These are phyloP conservation scores for Cheilosia grossa DNA, from an alignment of 2,888 invertebrate species.

Conservation along the genomic window DNA sequence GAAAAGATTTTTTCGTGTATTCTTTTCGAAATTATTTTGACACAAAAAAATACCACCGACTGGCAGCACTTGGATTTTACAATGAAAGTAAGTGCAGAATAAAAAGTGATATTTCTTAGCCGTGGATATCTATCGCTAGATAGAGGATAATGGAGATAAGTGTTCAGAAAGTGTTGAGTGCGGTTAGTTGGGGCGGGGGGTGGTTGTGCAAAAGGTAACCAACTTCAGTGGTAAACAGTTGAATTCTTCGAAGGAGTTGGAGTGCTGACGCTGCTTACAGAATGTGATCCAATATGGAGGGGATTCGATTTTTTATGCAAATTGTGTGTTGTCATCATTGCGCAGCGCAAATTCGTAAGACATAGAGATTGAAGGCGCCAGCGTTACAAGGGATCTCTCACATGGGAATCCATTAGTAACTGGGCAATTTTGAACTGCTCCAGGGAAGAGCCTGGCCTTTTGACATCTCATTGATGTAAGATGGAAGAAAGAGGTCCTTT, in stretches of 20 bases:
- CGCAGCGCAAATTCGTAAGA: too few species aligned
- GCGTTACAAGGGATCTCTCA: too few species aligned
- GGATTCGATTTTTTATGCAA: too few species aligned
- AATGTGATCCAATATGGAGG: too few species aligned
- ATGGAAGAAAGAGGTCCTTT: too few species aligned
- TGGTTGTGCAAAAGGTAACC: background rate
- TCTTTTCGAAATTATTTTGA: background rate
- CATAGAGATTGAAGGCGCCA: too few species aligned
- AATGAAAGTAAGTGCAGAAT: constrained; percentile 44
- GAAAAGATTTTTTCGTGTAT: background rate
- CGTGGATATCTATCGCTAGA: constrained; percentile 20
- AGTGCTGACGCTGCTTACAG: background rate
- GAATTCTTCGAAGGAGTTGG: background rate
- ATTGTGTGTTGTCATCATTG: too few species aligned
- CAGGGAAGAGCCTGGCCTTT: too few species aligned
- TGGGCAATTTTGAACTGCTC: too few species aligned
- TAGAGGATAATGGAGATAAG: constrained; percentile 33
- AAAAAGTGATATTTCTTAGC: background rate
- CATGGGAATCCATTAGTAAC: too few species aligned
- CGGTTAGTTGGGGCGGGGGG: background rate
- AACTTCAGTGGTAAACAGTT: background rate
- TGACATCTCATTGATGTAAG: too few species aligned
- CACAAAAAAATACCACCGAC: background rate
- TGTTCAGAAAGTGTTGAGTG: constrained; percentile 5
- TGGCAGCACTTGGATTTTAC: background rate